Conservation (phyloP, 2,888 invertebrate species). For the Calliopum simillimum region DNA sequence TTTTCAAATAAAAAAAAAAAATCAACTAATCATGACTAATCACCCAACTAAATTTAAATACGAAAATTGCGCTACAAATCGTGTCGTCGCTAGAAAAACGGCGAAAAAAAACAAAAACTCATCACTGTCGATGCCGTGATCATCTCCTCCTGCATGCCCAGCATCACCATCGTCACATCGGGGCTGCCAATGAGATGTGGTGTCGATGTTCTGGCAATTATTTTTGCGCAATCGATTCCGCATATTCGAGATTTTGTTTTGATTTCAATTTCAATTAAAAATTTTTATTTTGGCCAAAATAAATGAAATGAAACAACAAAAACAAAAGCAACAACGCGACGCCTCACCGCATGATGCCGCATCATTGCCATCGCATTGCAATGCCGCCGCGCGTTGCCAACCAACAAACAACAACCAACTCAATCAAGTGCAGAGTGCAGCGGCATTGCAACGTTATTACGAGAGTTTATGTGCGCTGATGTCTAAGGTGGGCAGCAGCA, state of each 20-base stretch:
- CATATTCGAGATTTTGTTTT: slow-evolving; percentile 59
- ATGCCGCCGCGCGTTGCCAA: background rate
- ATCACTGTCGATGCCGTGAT: slow-evolving; percentile 14
- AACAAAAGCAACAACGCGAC: background rate
- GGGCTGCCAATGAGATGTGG: slow-evolving; percentile 26
- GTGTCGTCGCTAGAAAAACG: too few relatives aligned
- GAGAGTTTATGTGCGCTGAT: slow-evolving; percentile 11
- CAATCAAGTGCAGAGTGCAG: background rate
- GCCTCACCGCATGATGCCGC: slow-evolving; percentile 1
- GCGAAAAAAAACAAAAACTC: too few relatives aligned
- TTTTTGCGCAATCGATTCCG: slow-evolving; percentile 61
- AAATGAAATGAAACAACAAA: background rate
- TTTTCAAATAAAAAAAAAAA: too few relatives aligned
- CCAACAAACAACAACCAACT: background rate
- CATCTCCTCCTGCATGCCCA: slow-evolving; percentile 40
- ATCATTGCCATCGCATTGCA: background rate
- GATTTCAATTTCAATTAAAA: slow-evolving; percentile 55
- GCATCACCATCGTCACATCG: slow-evolving; percentile 26
- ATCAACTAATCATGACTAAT: too few relatives aligned
- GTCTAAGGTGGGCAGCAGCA: slow-evolving; percentile 5
- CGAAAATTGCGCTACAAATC: too few relatives aligned
- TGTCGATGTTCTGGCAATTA: slow-evolving; percentile 58
- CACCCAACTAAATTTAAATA: too few relatives aligned
- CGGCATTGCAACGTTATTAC: slow-evolving; percentile 1
- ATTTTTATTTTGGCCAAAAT: background rate